Evolutionary conservation across 2,797 vertebrate genomes (phyloP).

Genomic region (Morelia viridis): DNA sequence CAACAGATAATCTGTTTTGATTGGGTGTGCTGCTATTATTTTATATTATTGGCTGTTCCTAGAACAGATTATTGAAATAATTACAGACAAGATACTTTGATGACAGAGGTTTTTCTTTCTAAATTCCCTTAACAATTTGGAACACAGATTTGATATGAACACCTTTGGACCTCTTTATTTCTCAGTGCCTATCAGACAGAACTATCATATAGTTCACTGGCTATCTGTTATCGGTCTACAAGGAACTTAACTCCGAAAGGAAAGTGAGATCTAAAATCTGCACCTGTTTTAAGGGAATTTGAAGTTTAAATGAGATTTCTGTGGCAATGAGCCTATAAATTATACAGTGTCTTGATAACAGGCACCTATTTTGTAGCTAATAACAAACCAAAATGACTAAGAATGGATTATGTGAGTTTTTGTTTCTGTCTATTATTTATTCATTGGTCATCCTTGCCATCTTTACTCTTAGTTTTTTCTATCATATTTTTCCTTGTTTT

Average conservation of each 20-base stretch:
- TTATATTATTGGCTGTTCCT: background rate
- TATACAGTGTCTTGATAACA: background rate
- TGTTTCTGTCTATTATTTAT: background rate
- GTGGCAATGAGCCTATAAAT: background rate
- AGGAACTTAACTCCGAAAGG: background rate
- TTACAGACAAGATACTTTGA: background rate
- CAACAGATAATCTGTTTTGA: background rate
- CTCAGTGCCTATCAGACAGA: background rate
- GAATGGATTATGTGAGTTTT: background rate
- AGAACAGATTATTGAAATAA: background rate
- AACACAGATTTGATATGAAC: background rate
- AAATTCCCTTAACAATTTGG: background rate
- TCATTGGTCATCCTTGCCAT: background rate
- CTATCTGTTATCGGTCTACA: background rate
- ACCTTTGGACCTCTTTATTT: background rate
- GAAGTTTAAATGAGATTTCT: background rate
- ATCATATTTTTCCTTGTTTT: background rate
- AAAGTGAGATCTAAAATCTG: background rate
- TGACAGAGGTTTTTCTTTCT: background rate
- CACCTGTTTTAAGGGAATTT: background rate
- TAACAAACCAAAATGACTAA: background rate
- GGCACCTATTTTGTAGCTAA: background rate
- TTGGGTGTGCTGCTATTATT: background rate
- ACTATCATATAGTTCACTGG: background rate
- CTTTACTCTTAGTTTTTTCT: background rate